phyloP scores from a whole-genome alignment of 2,888 invertebrate genomes.

The Cheilosia grossa region DNA sequence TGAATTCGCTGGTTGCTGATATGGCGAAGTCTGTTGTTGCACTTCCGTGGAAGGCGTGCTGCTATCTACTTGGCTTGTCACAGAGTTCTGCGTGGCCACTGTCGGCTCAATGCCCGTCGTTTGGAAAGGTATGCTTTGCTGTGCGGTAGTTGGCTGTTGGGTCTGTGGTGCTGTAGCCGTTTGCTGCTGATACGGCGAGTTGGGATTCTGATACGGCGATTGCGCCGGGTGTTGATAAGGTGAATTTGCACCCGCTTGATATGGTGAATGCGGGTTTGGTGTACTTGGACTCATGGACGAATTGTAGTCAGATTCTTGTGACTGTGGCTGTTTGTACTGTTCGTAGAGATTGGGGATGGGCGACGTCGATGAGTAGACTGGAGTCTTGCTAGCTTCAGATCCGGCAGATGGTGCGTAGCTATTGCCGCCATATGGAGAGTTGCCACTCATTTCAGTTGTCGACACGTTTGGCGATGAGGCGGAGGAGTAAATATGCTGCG shows the following conservation, averaged over 20 bases:
- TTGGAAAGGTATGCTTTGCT: conserved; percentile 80
- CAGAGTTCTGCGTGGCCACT: conserved; percentile 76
- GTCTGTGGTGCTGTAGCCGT: conserved; percentile 61
- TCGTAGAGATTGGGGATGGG: conserved; percentile 85
- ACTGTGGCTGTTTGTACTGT: conserved; percentile 84
- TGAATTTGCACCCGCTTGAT: conserved; percentile 84
- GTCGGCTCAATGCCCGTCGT: conserved; percentile 81
- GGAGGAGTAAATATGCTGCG: conserved; percentile 86
- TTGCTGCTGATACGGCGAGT: conserved; percentile 81
- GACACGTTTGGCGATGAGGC: conserved; percentile 84
- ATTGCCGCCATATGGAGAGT: conserved; percentile 81
- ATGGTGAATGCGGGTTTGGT: conserved; percentile 84
- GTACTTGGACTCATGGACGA: conserved; percentile 85
- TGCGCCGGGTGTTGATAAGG: conserved; percentile 83
- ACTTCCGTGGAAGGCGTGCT: conserved; percentile 78
- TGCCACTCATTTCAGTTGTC: conserved; percentile 83
- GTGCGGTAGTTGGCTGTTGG: conserved; percentile 77
- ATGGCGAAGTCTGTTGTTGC: conserved; percentile 83
- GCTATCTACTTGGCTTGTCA: conserved; percentile 76
- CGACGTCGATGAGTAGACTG: conserved; percentile 81
- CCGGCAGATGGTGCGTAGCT: conserved; percentile 81
- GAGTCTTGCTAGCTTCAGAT: conserved; percentile 82
- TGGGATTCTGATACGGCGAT: conserved; percentile 82
- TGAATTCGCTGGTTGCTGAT: conserved; percentile 83
- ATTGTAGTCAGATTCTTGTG: conserved; percentile 85